Evolutionary conservation across 92 coral and sea anemone genomes (phyloP).

Genomic region (Parazoanthus swiftii): DNA sequence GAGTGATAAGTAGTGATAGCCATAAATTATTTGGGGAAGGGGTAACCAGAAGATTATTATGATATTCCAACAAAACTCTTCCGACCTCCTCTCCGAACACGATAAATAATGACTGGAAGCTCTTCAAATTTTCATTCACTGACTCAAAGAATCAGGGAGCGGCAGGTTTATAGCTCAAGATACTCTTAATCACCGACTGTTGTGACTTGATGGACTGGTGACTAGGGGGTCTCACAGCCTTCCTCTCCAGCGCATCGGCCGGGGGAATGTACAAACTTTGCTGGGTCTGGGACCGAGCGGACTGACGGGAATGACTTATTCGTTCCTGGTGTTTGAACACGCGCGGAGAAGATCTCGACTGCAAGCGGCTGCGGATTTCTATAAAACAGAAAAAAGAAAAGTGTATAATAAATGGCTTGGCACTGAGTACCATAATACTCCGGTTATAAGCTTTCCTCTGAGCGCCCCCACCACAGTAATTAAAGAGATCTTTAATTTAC

Average conservation of each 20-base stretch:
- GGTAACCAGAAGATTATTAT: too few species aligned
- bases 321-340: constrained; percentile 89
- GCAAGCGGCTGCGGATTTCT: constrained; percentile 96
- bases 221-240: constrained; percentile 96
- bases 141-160: constrained; percentile 22
- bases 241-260: constrained; percentile 75
- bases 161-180: constrained; percentile 84
- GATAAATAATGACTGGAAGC: too few species aligned
- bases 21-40: too few species aligned
- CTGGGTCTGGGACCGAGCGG: constrained; percentile 82
- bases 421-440: too few species aligned
- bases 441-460: too few species aligned
- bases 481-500: too few species aligned
- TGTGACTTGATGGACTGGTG: constrained; percentile 99
- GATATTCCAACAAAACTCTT: not conserved
- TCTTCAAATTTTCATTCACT: not conserved
- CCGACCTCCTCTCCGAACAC: too few species aligned
- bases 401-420: not conserved
- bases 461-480: too few species aligned
- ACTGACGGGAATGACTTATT: constrained; percentile 69
- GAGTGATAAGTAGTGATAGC: too few species aligned
- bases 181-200: constrained; percentile 90
- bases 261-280: constrained; percentile 93
- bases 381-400: constrained; percentile 12
- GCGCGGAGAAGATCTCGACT: constrained; percentile 96